Conservation (phyloP, 53 echinoderm and acorn worm genomes). For the Henricia sp. region DNA sequence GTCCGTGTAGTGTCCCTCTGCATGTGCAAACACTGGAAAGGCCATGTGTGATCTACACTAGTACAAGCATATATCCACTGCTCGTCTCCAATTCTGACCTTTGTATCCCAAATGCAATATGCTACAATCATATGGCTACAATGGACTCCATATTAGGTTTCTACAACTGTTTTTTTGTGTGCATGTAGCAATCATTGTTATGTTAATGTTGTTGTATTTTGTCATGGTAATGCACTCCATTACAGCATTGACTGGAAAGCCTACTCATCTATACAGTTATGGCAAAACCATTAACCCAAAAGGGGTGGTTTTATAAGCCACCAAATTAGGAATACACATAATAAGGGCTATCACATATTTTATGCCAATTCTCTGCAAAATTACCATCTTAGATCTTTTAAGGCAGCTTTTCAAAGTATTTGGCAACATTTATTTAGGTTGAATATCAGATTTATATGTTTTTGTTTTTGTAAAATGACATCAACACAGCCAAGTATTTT, state of each 20-base stretch:
- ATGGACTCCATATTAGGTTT: background rate
- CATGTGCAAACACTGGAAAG: background rate
- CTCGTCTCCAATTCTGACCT: conserved; percentile 35
- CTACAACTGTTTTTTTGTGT: background rate
- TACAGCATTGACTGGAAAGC: background rate
- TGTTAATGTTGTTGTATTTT: conserved; percentile 6
- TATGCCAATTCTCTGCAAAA: too few species aligned
- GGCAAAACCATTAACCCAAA: conserved; percentile 13
- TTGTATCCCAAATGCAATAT: background rate
- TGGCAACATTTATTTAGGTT: too few species aligned
- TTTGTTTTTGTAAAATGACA: conserved; percentile 17
- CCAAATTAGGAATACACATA: background rate
- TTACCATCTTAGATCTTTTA: too few species aligned
- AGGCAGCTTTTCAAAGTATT: too few species aligned
- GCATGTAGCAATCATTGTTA: background rate
- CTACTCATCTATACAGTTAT: background rate
- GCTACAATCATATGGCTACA: background rate
- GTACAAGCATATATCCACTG: background rate
- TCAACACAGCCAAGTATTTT: conserved; percentile 7
- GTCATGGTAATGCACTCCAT: conserved; percentile 43
- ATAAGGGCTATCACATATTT: background rate
- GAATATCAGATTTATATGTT: background rate
- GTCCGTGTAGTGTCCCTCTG: background rate
- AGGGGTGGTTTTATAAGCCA: background rate
- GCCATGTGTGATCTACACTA: background rate